A percentile compares a stretch with the other conserved stretches of the same genome.
Evolutionary conservation across 1,140 invertebrate genomes (phyloP).

Genomic region (Drosophila ohnishii): DNA sequence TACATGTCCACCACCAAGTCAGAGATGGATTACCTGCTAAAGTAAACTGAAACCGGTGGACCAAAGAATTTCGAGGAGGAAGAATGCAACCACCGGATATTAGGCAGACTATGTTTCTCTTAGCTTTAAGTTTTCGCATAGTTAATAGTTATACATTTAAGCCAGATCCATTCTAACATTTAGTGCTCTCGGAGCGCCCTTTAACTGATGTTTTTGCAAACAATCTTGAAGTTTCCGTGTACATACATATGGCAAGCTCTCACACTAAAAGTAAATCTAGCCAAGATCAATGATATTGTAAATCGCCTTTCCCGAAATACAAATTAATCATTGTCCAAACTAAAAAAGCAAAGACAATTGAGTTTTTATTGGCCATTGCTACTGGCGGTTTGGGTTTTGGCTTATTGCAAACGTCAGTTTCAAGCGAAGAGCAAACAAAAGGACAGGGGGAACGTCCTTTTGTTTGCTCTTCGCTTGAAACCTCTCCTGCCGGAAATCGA

Average conservation of each 20-base stretch:
- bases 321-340: constrained; percentile 32
- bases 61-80: constrained; percentile 16
- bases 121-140: constrained; percentile 44
- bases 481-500: neutral
- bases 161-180: constrained; percentile 10
- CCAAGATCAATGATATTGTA: constrained; percentile 32
- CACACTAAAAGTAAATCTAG: constrained; percentile 23
- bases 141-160: constrained; percentile 55
- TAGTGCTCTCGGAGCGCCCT: constrained; percentile 1
- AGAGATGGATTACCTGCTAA: constrained; percentile 73
- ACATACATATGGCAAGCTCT: constrained; percentile 33
- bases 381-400: neutral
- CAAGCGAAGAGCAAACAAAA: neutral
- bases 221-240: constrained; percentile 2
- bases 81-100: constrained; percentile 36
- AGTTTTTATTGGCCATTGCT: neutral
- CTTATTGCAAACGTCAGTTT: neutral
- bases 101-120: constrained; percentile 35
- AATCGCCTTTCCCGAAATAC: constrained; percentile 30
- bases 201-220: constrained; percentile 4
- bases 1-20: constrained; percentile 82
- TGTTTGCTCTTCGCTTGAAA: too few species aligned
- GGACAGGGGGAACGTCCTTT: too few species aligned
- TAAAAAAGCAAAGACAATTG: neutral
- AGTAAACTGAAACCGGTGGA: constrained; percentile 38